Evolutionary conservation across 1,140 invertebrate species (phyloP).

Genomic region (Zelostemma sp.): DNA sequence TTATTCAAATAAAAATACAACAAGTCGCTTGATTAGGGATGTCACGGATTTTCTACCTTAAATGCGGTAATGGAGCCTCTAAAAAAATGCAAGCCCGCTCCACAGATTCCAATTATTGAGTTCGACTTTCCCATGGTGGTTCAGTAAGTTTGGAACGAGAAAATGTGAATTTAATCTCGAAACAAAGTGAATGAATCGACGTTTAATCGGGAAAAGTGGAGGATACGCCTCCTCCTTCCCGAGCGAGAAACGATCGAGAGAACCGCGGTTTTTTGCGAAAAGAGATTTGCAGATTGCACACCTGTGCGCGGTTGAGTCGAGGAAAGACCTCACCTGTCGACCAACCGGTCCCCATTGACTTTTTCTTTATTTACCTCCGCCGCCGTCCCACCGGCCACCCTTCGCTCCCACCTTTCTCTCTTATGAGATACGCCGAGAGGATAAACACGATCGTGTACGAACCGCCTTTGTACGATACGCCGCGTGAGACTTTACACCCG

Average conservation of each 20-base stretch:
- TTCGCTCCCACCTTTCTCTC: conserved; percentile 44
- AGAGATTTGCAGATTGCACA: conserved; percentile 68
- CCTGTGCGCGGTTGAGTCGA: conserved; percentile 60
- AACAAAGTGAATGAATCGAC: background rate
- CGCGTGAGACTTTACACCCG: conserved; percentile 33
- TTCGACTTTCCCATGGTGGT: background rate
- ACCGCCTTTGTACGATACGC: conserved; percentile 37
- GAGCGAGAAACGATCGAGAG: conserved; percentile 48
- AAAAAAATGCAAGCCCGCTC: conserved; percentile 12
- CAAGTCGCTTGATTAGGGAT: too few relatives aligned
- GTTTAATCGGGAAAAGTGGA: background rate
- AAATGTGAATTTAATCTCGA: too few relatives aligned
- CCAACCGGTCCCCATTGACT: conserved; percentile 67
- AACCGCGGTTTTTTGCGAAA: conserved; percentile 60
- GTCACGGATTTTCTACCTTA: too few relatives aligned
- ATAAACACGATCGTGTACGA: conserved; percentile 42
- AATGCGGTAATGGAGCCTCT: too few relatives aligned
- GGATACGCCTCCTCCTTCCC: conserved; percentile 6
- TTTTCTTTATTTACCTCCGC: conserved; percentile 62
- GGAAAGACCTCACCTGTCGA: conserved; percentile 69
- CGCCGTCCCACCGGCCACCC: conserved; percentile 38
- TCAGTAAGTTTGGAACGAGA: too few relatives aligned
- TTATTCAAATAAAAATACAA: too few relatives aligned
- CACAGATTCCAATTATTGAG: background rate
- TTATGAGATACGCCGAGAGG: conserved; percentile 45